Percentiles rank a stretch among this genome's conserved stretches.
Conservation (phyloP, 1,140 invertebrate genomes). For the Trachymyrmex septentrionalis region DNA sequence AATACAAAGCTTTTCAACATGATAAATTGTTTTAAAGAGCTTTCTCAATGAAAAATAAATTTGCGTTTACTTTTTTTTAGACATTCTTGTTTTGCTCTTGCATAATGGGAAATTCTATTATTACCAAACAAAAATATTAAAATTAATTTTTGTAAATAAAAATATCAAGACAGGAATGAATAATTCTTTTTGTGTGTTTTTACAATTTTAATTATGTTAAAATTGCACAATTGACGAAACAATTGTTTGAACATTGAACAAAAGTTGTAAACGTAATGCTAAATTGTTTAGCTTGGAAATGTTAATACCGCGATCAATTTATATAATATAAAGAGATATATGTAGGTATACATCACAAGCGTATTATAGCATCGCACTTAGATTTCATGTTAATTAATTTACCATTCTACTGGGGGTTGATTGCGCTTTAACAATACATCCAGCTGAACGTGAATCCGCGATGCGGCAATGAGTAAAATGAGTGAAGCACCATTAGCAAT, state of each 20-base stretch:
- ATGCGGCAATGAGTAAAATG: constrained; percentile 28
- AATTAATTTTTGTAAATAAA: background rate
- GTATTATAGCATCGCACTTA: background rate
- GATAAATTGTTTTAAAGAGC: background rate
- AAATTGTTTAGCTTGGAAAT: background rate
- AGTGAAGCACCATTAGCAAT: constrained; percentile 38
- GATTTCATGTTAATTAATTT: constrained; percentile 43
- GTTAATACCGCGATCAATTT: background rate
- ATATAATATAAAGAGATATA: background rate
- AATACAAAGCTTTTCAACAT: constrained; percentile 6
- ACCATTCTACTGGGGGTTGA: background rate
- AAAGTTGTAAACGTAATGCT: background rate
- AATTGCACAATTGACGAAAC: background rate
- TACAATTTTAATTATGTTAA: constrained; percentile 5
- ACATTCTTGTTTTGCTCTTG: background rate
- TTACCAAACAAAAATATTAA: background rate
- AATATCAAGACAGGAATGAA: background rate
- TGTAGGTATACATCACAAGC: background rate
- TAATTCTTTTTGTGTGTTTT: background rate
- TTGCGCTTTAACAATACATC: constrained; percentile 19
- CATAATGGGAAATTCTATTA: background rate
- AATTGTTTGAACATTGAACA: too few species aligned
- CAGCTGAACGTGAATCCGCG: background rate
- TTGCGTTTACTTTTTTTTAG: background rate
- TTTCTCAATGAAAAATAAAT: background rate